Base-by-base conservation (phyloP, 2,113 vertebrate genomes). In the Sinocyclocheilus rhinocerous region DNA sequence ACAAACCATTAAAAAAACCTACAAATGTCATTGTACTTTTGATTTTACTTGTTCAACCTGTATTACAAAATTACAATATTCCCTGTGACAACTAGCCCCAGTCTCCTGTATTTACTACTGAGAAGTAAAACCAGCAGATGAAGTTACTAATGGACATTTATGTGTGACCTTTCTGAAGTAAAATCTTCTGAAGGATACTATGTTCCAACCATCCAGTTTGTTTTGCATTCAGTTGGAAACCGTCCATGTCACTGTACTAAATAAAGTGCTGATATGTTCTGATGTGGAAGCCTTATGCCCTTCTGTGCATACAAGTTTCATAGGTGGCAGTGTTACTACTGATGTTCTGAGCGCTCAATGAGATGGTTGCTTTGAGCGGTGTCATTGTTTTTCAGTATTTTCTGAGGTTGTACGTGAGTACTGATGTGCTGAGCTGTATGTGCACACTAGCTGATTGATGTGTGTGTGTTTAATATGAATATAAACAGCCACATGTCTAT, bases 41-140 rank as follows among this genome's bases (percentile, higher is more conserved):
- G 33, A 72, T 33, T 39, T 70, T 0, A 20, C 7, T 39, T 70
- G 33, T 39, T 36, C 33, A 36, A 10, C 36, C 9, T 72, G 33
- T 39, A 70, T 70, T 70, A 1, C 18, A 70, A 70, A 39, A 70
- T 20, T 39, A 4, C 3, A 39, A 12, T n/a, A 12, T 20, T 22
- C 22, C 57, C 57, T 61, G 57, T 76, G 72, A 76, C 72, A 76
- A 26, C 42, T 76, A 76, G 72, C 72, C 72, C n/a, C 72, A 26
- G 42, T 15, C 72, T 24, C 22, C 42, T 45, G 42, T 45, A 45
- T 45, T 45, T 4, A 45, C 42, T n/a, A 45, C 11, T 48, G 24
- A 45, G 39, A n/a, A 45, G 72, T 75, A 15, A 75, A 75, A 48
- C 72, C 22, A 75, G 72, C 72, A 24, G 10, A 48, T 45, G 5